A percentile compares a stretch with the other conserved stretches of the same genome.
These are phyloP conservation scores for Pluvialis apricaria DNA, from an alignment of 2,113 vertebrate genomes.

Conservation along the genomic window DNA sequence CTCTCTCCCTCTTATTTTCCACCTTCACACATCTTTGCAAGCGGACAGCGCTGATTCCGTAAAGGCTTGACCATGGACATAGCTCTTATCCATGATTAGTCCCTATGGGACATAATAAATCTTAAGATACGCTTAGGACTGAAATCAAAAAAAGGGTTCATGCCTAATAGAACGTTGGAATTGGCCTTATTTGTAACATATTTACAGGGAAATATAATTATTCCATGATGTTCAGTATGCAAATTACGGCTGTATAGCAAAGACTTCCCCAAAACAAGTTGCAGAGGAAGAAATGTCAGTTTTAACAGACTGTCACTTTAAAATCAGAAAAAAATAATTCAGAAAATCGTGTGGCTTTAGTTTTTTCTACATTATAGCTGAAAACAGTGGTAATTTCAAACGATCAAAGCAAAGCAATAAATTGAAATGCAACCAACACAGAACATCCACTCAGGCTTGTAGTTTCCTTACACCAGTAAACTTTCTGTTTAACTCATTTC, in stretches of 20 bases:
- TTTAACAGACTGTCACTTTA: background rate
- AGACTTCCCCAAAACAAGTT: background rate
- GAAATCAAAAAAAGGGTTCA: background rate
- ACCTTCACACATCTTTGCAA: background rate
- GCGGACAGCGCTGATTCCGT: background rate
- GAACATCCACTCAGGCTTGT: background rate
- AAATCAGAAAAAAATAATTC: background rate
- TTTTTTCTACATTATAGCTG: background rate
- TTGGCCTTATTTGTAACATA: background rate
- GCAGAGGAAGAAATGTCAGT: background rate
- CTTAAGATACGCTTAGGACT: background rate
- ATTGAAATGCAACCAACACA: constrained; percentile 2
- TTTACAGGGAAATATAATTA: background rate
- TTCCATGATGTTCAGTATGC: background rate
- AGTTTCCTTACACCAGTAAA: constrained; percentile 25
- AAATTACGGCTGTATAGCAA: background rate
- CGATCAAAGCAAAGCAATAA: constrained; percentile 43
- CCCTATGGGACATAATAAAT: background rate
- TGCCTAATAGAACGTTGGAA: background rate
- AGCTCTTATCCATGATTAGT: background rate
- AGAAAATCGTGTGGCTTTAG: background rate
- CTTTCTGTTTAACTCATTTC: constrained; percentile 59
- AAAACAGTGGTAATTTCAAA: constrained; percentile 24
- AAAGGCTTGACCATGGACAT: background rate
- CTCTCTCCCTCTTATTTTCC: background rate